Evolutionary conservation across 2,797 vertebrate species (phyloP).

Genomic region (Dendrocincla tyrannina): DNA sequence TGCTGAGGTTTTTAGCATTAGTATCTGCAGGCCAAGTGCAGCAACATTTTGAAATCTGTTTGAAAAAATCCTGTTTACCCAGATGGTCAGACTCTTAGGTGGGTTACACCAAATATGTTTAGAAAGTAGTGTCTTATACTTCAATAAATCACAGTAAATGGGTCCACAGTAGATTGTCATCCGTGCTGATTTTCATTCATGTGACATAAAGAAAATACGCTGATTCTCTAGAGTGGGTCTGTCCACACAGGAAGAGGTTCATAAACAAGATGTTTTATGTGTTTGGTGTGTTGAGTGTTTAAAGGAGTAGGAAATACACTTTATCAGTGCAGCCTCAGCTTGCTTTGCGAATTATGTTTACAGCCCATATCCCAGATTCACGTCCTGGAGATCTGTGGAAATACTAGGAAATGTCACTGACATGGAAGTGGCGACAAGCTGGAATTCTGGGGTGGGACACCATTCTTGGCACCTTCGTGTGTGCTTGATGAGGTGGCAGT

Average conservation of each 20-base stretch:
- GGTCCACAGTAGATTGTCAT: neutral
- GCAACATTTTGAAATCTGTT: neutral
- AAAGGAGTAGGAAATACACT: neutral
- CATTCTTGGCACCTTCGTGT: neutral
- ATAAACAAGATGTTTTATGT: constrained; percentile 16
- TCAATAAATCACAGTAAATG: constrained; percentile 13
- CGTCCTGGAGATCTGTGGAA: neutral
- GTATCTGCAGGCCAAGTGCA: neutral
- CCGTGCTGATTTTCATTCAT: neutral
- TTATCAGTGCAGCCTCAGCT: neutral
- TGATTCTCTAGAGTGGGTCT: neutral
- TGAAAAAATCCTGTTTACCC: neutral
- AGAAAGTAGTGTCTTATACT: neutral
- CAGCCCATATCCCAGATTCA: neutral
- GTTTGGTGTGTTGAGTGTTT: constrained; percentile 7
- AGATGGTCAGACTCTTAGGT: neutral
- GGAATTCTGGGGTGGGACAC: neutral
- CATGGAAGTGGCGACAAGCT: neutral
- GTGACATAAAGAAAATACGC: neutral
- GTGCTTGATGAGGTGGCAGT: constrained; percentile 5
- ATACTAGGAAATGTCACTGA: neutral
- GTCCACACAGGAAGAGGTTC: neutral
- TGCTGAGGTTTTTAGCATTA: neutral
- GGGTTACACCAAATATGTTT: neutral
- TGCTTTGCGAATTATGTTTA: neutral